Base-by-base conservation (phyloP, 2,888 invertebrate genomes). In the Drosophila diplacantha region DNA sequence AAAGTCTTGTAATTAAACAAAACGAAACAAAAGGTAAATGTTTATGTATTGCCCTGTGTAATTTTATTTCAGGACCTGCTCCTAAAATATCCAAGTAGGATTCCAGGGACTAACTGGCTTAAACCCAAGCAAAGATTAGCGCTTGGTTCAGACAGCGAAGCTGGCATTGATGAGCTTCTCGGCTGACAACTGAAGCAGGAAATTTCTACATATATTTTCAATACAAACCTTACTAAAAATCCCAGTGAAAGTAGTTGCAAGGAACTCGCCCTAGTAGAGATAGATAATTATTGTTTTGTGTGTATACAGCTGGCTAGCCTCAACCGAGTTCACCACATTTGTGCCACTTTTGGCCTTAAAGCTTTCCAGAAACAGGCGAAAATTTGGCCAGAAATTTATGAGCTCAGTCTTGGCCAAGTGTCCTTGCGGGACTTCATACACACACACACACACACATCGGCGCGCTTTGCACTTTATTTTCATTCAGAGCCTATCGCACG, bases 381-480 rank as follows among this genome's bases (percentile, higher is more conserved):
- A 81, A 83, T 70, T 73, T 59, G 55, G 18, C 3, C 53, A 24
- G 37, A 64, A 74, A 81, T 77, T 78, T 83, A 73, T 80, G 73
- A 65, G 54, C 71, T 62, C 56, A 50, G 50, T 52, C 50, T 54
- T 69, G 54, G 46, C 68, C 55, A 76, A 73, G 74, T 71, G 74
- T 68, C 67, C 74, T 74, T 69, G 56, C 60, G 81, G 83, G 83
- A 84, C 57, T 64, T 59, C 53, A 64, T 55, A 67, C 58, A 35
- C 37, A 46, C 41, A 22, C 22, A 35, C 32, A 26, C 18, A 32
- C 22, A 35, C 38, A 26, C 6, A 44, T 26, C 29, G 29, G 5
- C 37, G 16, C 31, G 38, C 46, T 71, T 71, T 77, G 73, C 78
- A 81, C 78, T 74, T 80, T 72, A 71, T 76, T 82, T 80, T 60